Evolutionary conservation across 2,113 vertebrate genomes (phyloP).

Genomic region (Pluvianellus socialis): DNA sequence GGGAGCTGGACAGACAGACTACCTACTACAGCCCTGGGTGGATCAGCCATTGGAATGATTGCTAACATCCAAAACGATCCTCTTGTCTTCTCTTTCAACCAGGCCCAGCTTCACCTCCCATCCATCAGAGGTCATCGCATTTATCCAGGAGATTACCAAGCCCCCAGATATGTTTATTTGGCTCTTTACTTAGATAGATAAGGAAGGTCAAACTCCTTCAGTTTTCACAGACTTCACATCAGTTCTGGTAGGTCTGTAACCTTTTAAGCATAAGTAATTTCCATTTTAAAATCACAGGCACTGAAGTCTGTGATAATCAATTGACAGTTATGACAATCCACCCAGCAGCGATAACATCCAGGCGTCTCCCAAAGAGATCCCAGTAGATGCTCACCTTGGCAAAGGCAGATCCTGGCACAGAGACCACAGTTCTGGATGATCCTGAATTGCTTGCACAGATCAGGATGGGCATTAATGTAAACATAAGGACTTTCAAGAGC

Average conservation of each 20-base stretch:
- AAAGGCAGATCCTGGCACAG: background rate
- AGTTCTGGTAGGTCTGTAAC: background rate
- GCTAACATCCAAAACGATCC: background rate
- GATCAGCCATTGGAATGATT: background rate
- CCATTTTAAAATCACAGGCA: background rate
- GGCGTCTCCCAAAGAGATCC: background rate
- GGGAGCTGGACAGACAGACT: background rate
- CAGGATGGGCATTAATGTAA: accelerated
- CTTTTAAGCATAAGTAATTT: background rate
- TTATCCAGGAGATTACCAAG: background rate
- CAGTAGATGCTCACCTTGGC: background rate
- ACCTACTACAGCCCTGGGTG: background rate
- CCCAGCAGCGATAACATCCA: background rate
- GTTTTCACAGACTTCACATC: background rate
- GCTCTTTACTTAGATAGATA: background rate
- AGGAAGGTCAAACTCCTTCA: background rate
- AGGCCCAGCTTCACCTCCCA: background rate
- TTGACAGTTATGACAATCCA: background rate
- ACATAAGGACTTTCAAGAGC: background rate
- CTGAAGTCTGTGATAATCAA: background rate
- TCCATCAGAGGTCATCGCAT: background rate
- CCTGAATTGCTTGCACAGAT: background rate
- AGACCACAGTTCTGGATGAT: background rate
- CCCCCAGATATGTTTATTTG: background rate
- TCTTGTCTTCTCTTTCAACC: background rate